Evolutionary conservation across 2,113 vertebrate species (phyloP).

Genomic region (Petromus typicus): DNA sequence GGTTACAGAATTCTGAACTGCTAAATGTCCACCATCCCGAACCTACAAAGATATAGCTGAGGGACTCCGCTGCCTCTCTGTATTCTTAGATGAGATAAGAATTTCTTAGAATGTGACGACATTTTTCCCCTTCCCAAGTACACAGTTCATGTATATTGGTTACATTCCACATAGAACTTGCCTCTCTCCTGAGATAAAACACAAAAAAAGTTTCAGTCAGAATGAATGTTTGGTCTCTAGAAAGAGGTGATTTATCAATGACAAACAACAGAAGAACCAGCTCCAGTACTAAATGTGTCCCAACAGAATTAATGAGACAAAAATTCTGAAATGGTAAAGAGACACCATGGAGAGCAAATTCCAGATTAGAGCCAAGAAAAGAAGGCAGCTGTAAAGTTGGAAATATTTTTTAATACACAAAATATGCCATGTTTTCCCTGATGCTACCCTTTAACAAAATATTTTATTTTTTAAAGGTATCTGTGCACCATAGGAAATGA

Average conservation of each 20-base stretch:
- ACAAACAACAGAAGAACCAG: background rate
- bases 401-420: background rate
- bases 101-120: background rate
- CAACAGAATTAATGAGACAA: background rate
- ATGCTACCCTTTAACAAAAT: background rate
- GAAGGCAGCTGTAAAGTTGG: background rate
- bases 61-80: background rate
- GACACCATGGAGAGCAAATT: background rate
- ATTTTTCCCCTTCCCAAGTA: background rate
- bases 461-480: constrained; percentile 8
- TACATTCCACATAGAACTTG: background rate
- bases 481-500: constrained; percentile 42
- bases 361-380: background rate
- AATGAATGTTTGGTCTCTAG: background rate
- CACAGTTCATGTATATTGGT: background rate
- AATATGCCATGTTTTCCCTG: constrained; percentile 20
- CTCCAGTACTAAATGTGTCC: background rate
- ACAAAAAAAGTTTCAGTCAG: background rate
- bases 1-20: background rate
- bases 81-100: background rate
- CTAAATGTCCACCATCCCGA: background rate
- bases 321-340: background rate
- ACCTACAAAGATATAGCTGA: background rate
- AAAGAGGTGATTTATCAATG: background rate
- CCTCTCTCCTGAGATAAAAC: background rate